phyloP scores from a whole-genome alignment of 2,888 invertebrate species.

The Notocelia uddmanniana region DNA sequence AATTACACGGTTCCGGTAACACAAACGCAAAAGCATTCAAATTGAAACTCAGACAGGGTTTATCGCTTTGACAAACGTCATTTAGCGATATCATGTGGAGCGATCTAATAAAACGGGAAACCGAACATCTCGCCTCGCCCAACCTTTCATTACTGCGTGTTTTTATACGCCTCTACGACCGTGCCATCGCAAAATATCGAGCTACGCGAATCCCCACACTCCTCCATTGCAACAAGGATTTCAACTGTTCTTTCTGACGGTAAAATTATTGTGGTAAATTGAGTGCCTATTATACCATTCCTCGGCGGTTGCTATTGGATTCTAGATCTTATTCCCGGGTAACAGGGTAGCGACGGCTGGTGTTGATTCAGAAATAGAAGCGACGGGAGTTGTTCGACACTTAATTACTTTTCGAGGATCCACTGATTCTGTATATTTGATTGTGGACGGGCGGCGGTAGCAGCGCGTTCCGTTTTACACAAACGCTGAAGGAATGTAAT shows the following conservation, averaged over 20 bases:
- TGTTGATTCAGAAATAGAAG: slow-evolving; percentile 42
- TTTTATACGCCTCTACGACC: slow-evolving; percentile 12
- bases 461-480: slow-evolving; percentile 1
- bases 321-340: slow-evolving; percentile 5
- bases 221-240: not conserved
- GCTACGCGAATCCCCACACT: not conserved
- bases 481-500: slow-evolving; percentile 8
- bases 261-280: slow-evolving; percentile 16
- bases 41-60: slow-evolving; percentile 20
- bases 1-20: slow-evolving; percentile 2
- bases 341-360: slow-evolving; percentile 1
- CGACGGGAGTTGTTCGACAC: slow-evolving; percentile 44
- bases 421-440: slow-evolving; percentile 34
- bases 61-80: slow-evolving; percentile 33
- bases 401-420: slow-evolving; percentile 45
- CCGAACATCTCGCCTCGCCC: slow-evolving; percentile 25
- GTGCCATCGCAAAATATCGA: not conserved
- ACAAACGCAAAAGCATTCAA: slow-evolving; percentile 5
- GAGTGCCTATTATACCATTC: slow-evolving; percentile 38
- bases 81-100: slow-evolving; percentile 38
- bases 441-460: slow-evolving; percentile 5
- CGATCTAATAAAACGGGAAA: slow-evolving; percentile 40
- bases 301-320: slow-evolving; percentile 15
- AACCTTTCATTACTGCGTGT: slow-evolving; percentile 40
- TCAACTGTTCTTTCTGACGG: not conserved